Percentiles rank a stretch among this genome's conserved stretches.
phyloP scores from a whole-genome alignment of 2,888 invertebrate species.

The Dimorphilus gyrociliatus region DNA sequence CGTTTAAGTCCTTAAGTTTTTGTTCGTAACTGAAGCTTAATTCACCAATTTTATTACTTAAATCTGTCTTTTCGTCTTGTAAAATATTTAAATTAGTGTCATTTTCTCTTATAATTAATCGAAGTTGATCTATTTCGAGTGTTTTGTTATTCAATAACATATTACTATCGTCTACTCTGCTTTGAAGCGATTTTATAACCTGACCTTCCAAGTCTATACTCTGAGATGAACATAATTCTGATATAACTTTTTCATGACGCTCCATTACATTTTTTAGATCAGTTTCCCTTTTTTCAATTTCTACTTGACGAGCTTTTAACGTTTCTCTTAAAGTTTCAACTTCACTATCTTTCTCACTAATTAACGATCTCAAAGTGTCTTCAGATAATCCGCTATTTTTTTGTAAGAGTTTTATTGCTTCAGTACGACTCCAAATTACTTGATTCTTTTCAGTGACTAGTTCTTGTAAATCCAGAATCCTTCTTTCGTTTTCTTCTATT shows the following conservation, averaged over 20 bases:
- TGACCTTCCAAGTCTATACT: slow-evolving; percentile 7
- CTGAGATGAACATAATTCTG: neutral
- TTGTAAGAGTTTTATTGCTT: slow-evolving; percentile 68
- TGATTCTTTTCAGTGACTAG: slow-evolving; percentile 64
- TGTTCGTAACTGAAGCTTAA: too few species aligned
- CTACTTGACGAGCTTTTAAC: slow-evolving; percentile 8
- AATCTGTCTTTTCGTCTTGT: too few species aligned
- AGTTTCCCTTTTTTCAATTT: slow-evolving; percentile 44
- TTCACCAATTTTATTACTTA: too few species aligned
- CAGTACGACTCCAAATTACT: slow-evolving; percentile 57
- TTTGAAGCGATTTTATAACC: slow-evolving; percentile 5
- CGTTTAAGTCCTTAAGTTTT: too few species aligned
- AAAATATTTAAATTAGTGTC: too few species aligned
- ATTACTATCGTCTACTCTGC: too few species aligned
- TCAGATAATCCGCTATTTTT: too few species aligned
- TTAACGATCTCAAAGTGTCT: too few species aligned
- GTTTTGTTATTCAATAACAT: too few species aligned
- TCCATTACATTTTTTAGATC: slow-evolving; percentile 8
- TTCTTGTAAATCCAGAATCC: slow-evolving; percentile 61
- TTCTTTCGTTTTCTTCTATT: slow-evolving; percentile 56
- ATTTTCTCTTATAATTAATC: too few species aligned
- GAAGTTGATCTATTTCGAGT: too few species aligned
- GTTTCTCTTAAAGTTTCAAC: slow-evolving; percentile 39
- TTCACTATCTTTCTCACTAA: slow-evolving; percentile 40
- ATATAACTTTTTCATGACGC: slow-evolving; percentile 2